These are phyloP conservation scores for Lemur catta DNA, from an alignment of 2,797 vertebrate species.

Conservation along the genomic window DNA sequence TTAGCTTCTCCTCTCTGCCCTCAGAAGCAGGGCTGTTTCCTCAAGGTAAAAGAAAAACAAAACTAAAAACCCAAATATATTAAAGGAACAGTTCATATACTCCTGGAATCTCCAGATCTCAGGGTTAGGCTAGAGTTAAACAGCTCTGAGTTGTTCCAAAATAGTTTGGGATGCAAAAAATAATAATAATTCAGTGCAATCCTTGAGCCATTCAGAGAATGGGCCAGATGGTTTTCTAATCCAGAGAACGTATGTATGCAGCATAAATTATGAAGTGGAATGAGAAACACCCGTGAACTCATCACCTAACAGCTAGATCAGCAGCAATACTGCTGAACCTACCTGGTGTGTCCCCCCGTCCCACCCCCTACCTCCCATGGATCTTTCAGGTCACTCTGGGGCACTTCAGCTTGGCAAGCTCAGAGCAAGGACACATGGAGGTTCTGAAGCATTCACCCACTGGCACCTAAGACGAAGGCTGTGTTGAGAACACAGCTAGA, in stretches of 20 bases:
- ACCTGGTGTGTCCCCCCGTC: accelerated
- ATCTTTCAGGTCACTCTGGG: not conserved
- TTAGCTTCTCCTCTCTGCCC: not conserved
- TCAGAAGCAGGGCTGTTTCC: not conserved
- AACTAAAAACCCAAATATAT: too few relatives aligned
- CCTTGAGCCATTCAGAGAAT: not conserved
- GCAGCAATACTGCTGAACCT: not conserved
- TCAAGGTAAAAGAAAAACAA: not conserved
- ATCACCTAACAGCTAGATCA: not conserved
- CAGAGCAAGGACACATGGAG: not conserved
- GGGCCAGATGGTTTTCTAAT: not conserved
- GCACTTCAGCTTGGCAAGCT: not conserved
- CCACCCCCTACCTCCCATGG: too few relatives aligned
- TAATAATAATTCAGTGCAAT: not conserved
- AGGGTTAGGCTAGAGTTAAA: not conserved
- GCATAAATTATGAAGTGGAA: not conserved
- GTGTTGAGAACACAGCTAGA: not conserved
- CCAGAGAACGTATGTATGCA: not conserved
- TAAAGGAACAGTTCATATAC: not conserved
- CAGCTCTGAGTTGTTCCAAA: not conserved
- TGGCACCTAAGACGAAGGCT: not conserved
- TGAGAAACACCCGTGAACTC: not conserved
- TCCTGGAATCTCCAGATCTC: not conserved
- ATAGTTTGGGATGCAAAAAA: not conserved
- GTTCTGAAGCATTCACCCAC: not conserved